These are phyloP conservation scores for Myotis vivesi DNA, from an alignment of 2,797 vertebrate species.

Conservation along the genomic window DNA sequence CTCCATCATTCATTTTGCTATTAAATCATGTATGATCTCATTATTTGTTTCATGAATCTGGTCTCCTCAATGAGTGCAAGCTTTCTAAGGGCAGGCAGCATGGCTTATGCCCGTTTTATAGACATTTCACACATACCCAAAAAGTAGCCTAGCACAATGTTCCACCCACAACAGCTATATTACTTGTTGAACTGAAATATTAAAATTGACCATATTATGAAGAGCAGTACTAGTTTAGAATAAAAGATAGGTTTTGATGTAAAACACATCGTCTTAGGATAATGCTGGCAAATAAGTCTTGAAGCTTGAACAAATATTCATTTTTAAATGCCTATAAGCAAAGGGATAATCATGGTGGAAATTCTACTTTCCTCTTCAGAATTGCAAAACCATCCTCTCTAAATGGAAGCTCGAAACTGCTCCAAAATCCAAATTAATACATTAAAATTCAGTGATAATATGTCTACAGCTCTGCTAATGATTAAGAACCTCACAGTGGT, in stretches of 20 bases:
- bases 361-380: conserved; percentile 60
- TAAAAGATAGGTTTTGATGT: conserved; percentile 5
- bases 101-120: conserved; percentile 41
- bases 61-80: conserved; percentile 40
- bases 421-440: conserved; percentile 51
- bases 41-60: conserved; percentile 48
- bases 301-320: conserved; percentile 31
- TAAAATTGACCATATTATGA: conserved; percentile 44
- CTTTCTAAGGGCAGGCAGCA: conserved; percentile 48
- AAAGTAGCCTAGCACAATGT: not conserved
- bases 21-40: conserved; percentile 44
- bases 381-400: conserved; percentile 37
- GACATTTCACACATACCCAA: not conserved
- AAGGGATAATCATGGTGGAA: conserved; percentile 40
- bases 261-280: conserved; percentile 37
- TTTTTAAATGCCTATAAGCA: conserved; percentile 46
- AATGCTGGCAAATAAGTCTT: conserved; percentile 47
- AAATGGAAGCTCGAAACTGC: conserved; percentile 19
- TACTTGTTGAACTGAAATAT: conserved; percentile 51
- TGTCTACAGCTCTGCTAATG: conserved; percentile 35
- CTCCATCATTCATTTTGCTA: conserved; percentile 17
- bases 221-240: conserved; percentile 23
- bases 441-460: conserved; percentile 42
- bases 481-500: conserved; percentile 26
- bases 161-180: not conserved